Evolutionary conservation across 2,113 vertebrate species (phyloP), one percentile per base, ranked within the genome.

Genomic region (Poeciliopsis prolifica): DNA sequence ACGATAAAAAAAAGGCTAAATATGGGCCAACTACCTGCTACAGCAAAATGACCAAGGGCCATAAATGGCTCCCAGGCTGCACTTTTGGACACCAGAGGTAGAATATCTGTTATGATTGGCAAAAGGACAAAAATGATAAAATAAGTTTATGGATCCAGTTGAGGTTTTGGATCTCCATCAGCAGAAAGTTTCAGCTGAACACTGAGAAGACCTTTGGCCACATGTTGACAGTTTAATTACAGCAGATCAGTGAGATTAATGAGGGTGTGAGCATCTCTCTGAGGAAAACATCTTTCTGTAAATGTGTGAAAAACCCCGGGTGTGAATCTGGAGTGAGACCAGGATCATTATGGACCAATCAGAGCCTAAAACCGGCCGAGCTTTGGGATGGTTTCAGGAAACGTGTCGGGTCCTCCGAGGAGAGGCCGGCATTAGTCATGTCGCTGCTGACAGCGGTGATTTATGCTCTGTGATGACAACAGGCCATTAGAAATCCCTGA

Each of bases 401-500:
- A 33, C 51, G 29, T 4, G 42, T 69, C 8, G 2, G 17, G n/a
- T 62, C 69, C 82, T 73, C 68, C 0, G 61, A 66, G 82, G 73
- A 79, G 8, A 9, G 1, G 24, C 1, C 37, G 51, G 42, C 77
- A 80, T 84, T 76, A 84, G 73, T 75, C 44, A 71, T 1, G 75
- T 51, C 68, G 19, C 60, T 4, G 3, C 63, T 76, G 76, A 76
- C 77, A 70, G 71, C 33, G 8, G 24, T 80, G 82, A 84, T 80
- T 84, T 61, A 84, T 80, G 73, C 11, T 64, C 64, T 69, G 72
- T 51, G 77, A 77, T 61, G 77, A 70, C 73, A 65, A 31, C 5
- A 48, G 65, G 61, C 73, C 78, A 80, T 84, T 84, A 84, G 40
- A 15, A 0, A 6, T 84, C 77, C 77, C 82, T 7, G 24, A 77